phyloP scores from a whole-genome alignment of 2,797 vertebrate species.

The Pempheris klunzingeri region DNA sequence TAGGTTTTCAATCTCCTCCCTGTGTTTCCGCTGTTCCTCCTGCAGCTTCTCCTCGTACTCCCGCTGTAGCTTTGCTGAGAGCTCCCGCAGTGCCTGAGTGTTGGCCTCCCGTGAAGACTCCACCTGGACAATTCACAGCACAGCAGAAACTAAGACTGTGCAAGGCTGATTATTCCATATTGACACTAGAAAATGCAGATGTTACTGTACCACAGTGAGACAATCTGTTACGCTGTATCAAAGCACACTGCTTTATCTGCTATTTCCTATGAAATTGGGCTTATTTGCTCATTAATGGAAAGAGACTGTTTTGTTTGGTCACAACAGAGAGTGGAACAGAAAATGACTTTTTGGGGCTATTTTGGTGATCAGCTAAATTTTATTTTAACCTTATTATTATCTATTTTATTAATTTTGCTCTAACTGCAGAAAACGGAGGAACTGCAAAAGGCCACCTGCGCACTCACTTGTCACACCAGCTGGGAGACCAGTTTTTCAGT shows the following conservation, averaged over 20 bases:
- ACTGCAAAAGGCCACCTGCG: not conserved
- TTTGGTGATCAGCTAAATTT: not conserved
- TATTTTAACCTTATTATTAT: conserved; percentile 7
- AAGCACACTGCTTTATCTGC: not conserved
- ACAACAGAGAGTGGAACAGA: not conserved
- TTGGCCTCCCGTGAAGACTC: conserved; percentile 90
- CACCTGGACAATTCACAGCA: conserved; percentile 83
- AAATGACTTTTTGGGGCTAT: not conserved
- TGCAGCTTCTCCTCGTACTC: conserved; percentile 90
- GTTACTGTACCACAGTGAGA: not conserved
- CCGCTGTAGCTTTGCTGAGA: conserved; percentile 89
- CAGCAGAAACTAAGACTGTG: conserved; percentile 25
- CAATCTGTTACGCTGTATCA: conserved; percentile 6
- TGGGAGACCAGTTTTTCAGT: not conserved
- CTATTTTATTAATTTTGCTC: too few relatives aligned
- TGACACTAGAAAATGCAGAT: conserved; percentile 21
- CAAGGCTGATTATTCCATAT: conserved; percentile 29
- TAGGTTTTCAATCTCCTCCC: conserved; percentile 91
- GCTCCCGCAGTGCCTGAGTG: conserved; percentile 89
- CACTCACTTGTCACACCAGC: not conserved
- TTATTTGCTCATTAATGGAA: not conserved
- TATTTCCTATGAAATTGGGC: not conserved
- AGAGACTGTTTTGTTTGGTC: not conserved
- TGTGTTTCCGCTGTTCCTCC: conserved; percentile 89
- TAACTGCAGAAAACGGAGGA: not conserved